phyloP scores from a whole-genome alignment of 1,140 invertebrate species.

The Augochlora pura region DNA sequence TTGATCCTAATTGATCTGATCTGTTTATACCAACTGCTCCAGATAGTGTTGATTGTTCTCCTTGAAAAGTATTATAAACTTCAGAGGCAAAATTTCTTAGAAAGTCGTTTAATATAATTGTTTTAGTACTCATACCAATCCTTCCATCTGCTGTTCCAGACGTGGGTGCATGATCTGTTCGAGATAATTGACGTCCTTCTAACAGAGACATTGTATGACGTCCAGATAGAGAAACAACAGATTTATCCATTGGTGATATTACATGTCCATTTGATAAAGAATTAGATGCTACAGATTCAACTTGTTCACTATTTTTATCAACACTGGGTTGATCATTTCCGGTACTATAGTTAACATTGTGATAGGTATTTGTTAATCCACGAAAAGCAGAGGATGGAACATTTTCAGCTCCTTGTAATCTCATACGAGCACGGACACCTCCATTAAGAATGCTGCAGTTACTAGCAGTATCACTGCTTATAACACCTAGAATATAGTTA shows the following conservation, averaged over 20 bases:
- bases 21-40: slow-evolving; percentile 19
- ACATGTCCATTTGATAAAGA: slow-evolving; percentile 55
- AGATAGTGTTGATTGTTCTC: slow-evolving; percentile 39
- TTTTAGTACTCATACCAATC: neutral
- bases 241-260: slow-evolving; percentile 46
- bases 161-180: slow-evolving; percentile 10
- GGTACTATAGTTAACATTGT: slow-evolving; percentile 55
- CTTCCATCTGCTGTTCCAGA: slow-evolving; percentile 7
- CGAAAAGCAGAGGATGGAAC: slow-evolving; percentile 71
- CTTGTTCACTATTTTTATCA: slow-evolving; percentile 42
- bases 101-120: neutral
- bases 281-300: slow-evolving; percentile 26
- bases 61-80: slow-evolving; percentile 38
- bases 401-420: slow-evolving; percentile 82
- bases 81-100: slow-evolving; percentile 15
- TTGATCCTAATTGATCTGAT: slow-evolving; percentile 29
- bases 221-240: slow-evolving; percentile 33
- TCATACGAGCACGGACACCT: slow-evolving; percentile 85
- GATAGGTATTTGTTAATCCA: slow-evolving; percentile 65
- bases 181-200: slow-evolving; percentile 42
- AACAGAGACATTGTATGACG: slow-evolving; percentile 11
- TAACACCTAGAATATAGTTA: slow-evolving; percentile 60
- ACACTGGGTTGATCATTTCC: slow-evolving; percentile 35
- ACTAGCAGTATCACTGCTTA: slow-evolving; percentile 73
- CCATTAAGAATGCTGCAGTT: slow-evolving; percentile 84